Conservation (phyloP, 30 jellyfish, hydroid and myxozoan species). For the Sanderia malayensis region DNA sequence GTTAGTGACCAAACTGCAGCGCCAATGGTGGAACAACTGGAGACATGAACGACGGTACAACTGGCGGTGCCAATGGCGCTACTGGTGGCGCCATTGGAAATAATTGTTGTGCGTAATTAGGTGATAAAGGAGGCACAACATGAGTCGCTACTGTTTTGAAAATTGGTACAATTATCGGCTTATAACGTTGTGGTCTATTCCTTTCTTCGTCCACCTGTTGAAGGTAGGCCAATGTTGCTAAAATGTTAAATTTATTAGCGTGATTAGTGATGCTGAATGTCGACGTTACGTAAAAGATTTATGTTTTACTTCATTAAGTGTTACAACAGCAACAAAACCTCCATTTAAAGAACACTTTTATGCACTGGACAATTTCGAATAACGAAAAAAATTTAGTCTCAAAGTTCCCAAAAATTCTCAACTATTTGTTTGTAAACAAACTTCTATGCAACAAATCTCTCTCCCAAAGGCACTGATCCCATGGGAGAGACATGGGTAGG, state of each 20-base stretch:
- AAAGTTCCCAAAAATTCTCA: too few species aligned
- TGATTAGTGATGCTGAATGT: too few species aligned
- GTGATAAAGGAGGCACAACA: conserved; percentile 11
- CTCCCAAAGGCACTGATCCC: too few species aligned
- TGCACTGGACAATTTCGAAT: too few species aligned
- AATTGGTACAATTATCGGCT: conserved; percentile 52
- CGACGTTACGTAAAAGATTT: too few species aligned
- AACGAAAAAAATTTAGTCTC: too few species aligned
- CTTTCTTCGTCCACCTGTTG: conserved; percentile 45
- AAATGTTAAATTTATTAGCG: conserved; percentile 22
- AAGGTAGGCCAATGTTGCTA: conserved; percentile 61
- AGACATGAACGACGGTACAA: conserved; percentile 15
- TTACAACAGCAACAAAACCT: too few species aligned
- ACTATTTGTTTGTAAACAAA: too few species aligned
- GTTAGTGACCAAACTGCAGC: not conserved
- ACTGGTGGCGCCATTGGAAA: conserved; percentile 15
- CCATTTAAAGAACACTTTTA: too few species aligned
- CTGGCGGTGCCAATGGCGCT: conserved; percentile 18
- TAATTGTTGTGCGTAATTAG: not conserved
- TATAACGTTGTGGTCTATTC: conserved; percentile 22
- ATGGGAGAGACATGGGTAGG: too few species aligned
- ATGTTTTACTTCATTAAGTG: too few species aligned
- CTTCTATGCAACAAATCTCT: too few species aligned
- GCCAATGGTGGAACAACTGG: conserved; percentile 54
- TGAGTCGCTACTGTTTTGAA: conserved; percentile 33